These are phyloP conservation scores for Acromyrmex charruanus DNA, from an alignment of 1,140 invertebrate species.

Conservation along the genomic window DNA sequence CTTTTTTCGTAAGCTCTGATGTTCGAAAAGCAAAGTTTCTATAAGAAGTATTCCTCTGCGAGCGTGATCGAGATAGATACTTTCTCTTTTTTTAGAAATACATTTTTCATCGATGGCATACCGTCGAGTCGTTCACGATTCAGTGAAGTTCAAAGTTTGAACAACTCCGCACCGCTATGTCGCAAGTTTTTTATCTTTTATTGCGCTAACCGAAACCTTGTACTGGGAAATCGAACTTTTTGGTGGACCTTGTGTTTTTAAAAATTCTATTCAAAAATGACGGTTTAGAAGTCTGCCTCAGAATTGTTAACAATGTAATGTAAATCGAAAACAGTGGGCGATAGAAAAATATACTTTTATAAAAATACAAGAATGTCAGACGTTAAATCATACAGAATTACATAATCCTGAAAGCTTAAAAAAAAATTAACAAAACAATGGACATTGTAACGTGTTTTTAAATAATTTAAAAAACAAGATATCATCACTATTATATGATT, in stretches of 20 bases:
- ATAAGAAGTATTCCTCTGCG: slow-evolving; percentile 7
- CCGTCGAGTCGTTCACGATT: slow-evolving; percentile 8
- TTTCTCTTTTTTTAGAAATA: slow-evolving; percentile 14
- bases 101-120: slow-evolving; percentile 48
- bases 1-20: slow-evolving; percentile 1
- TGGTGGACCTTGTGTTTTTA: not conserved
- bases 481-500: not conserved
- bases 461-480: not conserved
- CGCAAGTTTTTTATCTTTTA: slow-evolving; percentile 46
- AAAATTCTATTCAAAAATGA: slow-evolving; percentile 18
- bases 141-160: slow-evolving; percentile 30
- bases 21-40: not conserved
- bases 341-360: not conserved
- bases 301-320: not conserved
- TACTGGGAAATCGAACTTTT: slow-evolving; percentile 47
- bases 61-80: not conserved
- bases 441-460: not conserved
- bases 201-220: slow-evolving; percentile 42
- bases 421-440: not conserved
- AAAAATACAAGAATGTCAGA: not conserved
- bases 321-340: not conserved
- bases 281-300: not conserved
- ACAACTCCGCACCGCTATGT: not conserved
- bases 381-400: slow-evolving; percentile 10
- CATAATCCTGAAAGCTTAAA: not conserved